Evolutionary conservation across 2,797 vertebrate species (phyloP), one percentile per base, ranked within the genome.

Genomic region (Naso thynnoides): DNA sequence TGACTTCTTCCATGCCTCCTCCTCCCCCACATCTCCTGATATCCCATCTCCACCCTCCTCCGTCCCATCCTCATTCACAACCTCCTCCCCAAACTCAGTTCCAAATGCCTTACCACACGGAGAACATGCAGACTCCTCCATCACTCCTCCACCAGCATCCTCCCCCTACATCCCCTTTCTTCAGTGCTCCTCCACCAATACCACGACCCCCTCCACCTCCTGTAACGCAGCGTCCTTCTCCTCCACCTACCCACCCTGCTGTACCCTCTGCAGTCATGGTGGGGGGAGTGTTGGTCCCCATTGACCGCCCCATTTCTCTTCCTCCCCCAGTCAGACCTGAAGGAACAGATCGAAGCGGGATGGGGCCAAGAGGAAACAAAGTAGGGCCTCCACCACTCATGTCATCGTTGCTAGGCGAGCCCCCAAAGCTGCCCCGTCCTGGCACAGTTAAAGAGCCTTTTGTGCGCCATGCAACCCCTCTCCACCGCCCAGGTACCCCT

Each of bases 361-460:
- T 76, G 26, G 90, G 87, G n/a, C 76, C 71, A 42, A 78, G 91
- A 78, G 81, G 88, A 65, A 47, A 49, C 39, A 92, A 91, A 73
- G 59, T 69, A 24, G 70, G 53, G 33, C 90, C 87, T 33, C 88
- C 77, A 4, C 88, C 91, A 39, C 90, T 91, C 58, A 91, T 93
- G 86, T 62, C 88, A 42, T 88, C 95, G 0, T 71, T 94, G 69
- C 82, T 94, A 11, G 95, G 95, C 19, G 95, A 96, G 1, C 93
- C 91, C 50, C 91, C 92, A 3, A 95, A 88, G 78, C 65, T 92
- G 6, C 91, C 95, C 45, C 95, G 95, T 59, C 92, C 93, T 23
- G 96, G 96, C 88, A 94, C 96, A 5, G 88, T 97, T 63, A 97
- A 96, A 84, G 96, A 98, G 88, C 92, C 93, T 70, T 96, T 96